Conservation (phyloP, 1,140 invertebrate species). For the Rhopalosiphum maidis region DNA sequence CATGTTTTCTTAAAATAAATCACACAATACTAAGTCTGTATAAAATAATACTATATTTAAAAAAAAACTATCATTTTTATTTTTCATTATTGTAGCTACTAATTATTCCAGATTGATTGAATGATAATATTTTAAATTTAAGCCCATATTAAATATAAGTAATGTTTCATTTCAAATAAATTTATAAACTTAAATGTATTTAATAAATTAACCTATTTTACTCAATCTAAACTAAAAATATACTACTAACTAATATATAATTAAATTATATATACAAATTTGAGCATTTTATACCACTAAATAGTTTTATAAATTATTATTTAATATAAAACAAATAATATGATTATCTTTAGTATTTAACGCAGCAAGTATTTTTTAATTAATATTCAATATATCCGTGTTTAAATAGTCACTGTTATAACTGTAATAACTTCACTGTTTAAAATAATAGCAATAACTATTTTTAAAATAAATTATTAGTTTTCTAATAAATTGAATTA, state of each 20-base stretch:
- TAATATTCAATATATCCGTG: neutral
- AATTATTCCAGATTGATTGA: neutral
- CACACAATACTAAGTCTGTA: neutral
- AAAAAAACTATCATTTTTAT: neutral
- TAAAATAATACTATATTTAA: neutral
- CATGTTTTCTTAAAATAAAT: neutral
- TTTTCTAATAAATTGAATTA: neutral
- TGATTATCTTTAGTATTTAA: neutral
- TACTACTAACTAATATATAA: constrained; percentile 35
- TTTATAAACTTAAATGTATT: neutral
- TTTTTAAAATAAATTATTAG: neutral
- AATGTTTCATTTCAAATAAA: neutral
- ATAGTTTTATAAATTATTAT: neutral
- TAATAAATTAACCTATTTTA: neutral
- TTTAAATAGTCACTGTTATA: neutral
- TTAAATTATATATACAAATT: constrained; percentile 10
- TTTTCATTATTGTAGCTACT: neutral
- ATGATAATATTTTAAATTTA: neutral
- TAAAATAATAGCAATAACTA: neutral
- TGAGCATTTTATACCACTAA: neutral
- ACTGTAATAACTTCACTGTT: neutral
- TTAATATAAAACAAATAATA: neutral
- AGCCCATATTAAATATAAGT: neutral
- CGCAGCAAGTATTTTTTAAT: neutral
- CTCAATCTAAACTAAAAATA: constrained; percentile 13